Conservation (phyloP, 2,113 vertebrate species). For the Rhodinocichla rosea region DNA sequence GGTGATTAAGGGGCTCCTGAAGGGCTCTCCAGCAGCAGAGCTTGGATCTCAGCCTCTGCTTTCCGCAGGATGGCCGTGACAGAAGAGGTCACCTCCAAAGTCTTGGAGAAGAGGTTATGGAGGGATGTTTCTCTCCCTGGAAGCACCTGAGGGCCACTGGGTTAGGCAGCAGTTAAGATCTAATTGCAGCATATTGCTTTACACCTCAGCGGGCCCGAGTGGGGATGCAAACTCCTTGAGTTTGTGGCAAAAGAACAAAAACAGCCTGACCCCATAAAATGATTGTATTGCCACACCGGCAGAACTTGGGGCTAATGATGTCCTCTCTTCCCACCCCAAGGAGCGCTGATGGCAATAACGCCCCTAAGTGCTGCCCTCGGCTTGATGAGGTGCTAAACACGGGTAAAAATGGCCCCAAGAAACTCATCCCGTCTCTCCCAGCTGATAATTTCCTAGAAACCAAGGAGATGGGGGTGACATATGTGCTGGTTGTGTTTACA, state of each 20-base stretch:
- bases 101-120: background rate
- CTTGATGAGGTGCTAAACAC: background rate
- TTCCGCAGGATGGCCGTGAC: background rate
- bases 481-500: background rate
- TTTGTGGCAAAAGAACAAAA: background rate
- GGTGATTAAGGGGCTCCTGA: constrained; percentile 7
- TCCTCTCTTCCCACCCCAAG: background rate
- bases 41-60: constrained; percentile 45
- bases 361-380: background rate
- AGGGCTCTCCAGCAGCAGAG: constrained; percentile 46
- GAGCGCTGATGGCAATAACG: background rate
- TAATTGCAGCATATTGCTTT: constrained; percentile 33
- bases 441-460: constrained; percentile 61
- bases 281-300: background rate
- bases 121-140: background rate
- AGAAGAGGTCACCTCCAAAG: background rate
- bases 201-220: background rate
- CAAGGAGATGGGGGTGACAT: constrained; percentile 15
- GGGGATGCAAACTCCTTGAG: background rate
- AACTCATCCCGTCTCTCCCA: background rate
- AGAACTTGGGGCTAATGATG: background rate
- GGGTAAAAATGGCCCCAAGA: constrained; percentile 14
- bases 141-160: background rate
- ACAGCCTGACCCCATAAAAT: background rate
- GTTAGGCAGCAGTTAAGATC: background rate